A percentile compares a stretch with the other conserved stretches of the same genome.
These are phyloP conservation scores for Platyscelio sp. DNA, from an alignment of 2,888 invertebrate species.

Conservation along the genomic window DNA sequence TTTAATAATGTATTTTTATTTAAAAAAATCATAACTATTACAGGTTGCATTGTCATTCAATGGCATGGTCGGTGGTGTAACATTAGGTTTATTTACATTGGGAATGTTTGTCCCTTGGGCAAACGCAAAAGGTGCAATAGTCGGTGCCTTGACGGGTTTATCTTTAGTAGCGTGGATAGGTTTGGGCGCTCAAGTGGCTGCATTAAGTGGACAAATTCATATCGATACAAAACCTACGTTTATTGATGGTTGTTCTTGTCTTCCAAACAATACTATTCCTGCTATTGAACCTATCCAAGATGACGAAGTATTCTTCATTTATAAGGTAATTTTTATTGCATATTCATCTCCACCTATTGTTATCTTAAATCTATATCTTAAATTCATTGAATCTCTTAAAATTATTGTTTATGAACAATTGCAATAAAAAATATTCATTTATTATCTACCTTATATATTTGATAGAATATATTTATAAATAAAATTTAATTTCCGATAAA, in stretches of 20 bases:
- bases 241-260: conserved; percentile 86
- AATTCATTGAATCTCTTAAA: too few species aligned
- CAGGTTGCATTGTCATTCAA: conserved; percentile 94
- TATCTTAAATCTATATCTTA: too few species aligned
- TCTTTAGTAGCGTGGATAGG: conserved; percentile 89
- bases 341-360: too few species aligned
- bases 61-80: conserved; percentile 95
- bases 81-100: conserved; percentile 94
- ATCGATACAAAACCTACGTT: conserved; percentile 86
- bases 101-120: conserved; percentile 96
- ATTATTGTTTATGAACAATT: too few species aligned
- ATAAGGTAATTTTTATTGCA: conserved; percentile 75
- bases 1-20: too few species aligned
- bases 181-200: conserved; percentile 89
- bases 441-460: too few species aligned
- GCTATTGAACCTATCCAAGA: conserved; percentile 23
- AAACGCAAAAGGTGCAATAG: conserved; percentile 92
- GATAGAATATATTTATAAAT: too few species aligned
- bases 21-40: too few species aligned
- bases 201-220: conserved; percentile 84
- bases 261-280: conserved; percentile 82
- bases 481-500: too few species aligned
- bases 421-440: too few species aligned
- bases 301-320: conserved; percentile 77
- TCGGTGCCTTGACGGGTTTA: conserved; percentile 88